Base-by-base conservation (phyloP, 2,113 vertebrate species). In the Smithornis capensis region DNA sequence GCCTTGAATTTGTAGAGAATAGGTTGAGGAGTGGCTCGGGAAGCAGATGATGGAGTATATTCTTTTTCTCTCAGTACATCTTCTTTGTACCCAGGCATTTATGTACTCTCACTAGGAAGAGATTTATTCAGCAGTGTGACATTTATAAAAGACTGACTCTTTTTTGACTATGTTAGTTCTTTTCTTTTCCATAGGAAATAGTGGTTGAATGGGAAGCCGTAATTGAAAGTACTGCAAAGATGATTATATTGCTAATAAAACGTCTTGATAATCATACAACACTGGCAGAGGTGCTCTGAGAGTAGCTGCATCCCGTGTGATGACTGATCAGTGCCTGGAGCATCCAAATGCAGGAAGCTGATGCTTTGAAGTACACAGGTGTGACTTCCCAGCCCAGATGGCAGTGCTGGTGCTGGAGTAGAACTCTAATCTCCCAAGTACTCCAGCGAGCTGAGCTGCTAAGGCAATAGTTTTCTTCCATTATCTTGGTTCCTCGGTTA, bases 121-220 rank as follows among this genome's bases (percentile, higher is more conserved):
- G 78, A 29, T 93, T 92, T 90, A 87, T 92, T 96, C 86, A 93
- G 64, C 62, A 81, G 50, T 12, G 71, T 92, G 92, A 83, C 87
- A 77, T 90, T 88, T 85, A 44, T 63, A 83, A 70, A 85, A 31
- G 89, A 55, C 76, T 83, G 53, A 19, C 70, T 92, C 52, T 52
- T 74, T 71, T 68, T 35, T 79, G 80, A n/a, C 86, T 87, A 0
- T 38, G 67, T 28, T 55, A 86, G 90, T 85, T 79, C 76, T 69
- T 62, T 74, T 64, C 79, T 76, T 79, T 90, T 85, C 53, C 55
- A 7, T 44, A 18, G 75, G 71, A 81, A 67, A 5, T 75, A 91
- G 1, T 49, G 68, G 44, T 19, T 90, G 92, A 71, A 90, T 85
- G 68, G 79, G 76, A 84, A 42, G 85, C 85, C 64, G 88, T 75